Conservation (phyloP, 1,140 invertebrate species). For the Tetragonula clypearis region DNA sequence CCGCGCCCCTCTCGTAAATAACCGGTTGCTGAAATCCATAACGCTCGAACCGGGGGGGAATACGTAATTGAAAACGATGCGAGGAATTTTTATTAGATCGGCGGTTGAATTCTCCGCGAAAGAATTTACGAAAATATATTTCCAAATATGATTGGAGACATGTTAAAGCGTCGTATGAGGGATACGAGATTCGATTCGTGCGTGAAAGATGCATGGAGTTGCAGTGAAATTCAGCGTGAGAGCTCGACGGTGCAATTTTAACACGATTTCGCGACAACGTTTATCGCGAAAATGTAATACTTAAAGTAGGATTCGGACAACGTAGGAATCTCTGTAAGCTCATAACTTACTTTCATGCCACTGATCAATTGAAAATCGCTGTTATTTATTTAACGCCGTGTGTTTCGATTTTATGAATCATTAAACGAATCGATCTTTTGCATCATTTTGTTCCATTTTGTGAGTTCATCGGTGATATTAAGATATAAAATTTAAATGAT, state of each 20-base stretch:
- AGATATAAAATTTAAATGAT: too few species aligned
- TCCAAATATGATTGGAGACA: background rate
- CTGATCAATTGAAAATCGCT: background rate
- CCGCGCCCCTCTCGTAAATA: background rate
- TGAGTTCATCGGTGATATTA: background rate
- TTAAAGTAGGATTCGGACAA: background rate
- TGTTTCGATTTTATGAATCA: background rate
- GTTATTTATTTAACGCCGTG: background rate
- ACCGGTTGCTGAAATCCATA: background rate
- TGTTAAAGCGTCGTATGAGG: background rate
- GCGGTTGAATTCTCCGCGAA: background rate
- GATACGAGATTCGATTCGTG: background rate
- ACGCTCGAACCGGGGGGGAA: background rate
- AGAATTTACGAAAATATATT: background rate
- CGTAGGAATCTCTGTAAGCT: background rate
- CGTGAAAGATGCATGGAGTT: too few species aligned
- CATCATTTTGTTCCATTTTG: background rate
- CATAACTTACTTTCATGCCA: background rate
- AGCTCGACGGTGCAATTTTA: background rate
- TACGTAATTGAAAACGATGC: background rate
- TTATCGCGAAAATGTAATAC: background rate
- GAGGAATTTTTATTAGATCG: background rate
- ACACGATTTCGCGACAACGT: background rate
- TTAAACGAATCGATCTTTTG: slow-evolving; percentile 3
- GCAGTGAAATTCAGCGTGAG: background rate